Evolutionary conservation across 2,888 invertebrate species (phyloP), one percentile per base, ranked within the genome.

Genomic region (Drosophila lutescens): DNA sequence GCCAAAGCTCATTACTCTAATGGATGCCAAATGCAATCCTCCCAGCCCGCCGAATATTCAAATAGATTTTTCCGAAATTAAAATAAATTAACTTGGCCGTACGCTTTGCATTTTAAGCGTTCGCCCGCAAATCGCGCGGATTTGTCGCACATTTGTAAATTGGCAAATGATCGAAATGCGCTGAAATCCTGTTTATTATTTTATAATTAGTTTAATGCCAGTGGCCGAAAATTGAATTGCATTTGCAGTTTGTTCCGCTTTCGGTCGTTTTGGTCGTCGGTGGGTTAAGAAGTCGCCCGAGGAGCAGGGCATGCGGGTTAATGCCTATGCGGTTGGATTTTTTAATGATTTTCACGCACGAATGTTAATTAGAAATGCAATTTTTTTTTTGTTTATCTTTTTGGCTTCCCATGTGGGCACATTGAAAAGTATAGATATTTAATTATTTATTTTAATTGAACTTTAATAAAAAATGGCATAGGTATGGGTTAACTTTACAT

Each of bases 1-100:
- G 51, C 71, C 71, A 83, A 85, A 86, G 86, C 88, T 85, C 86
- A 85, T 85, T 85, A 86, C 72, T 69, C 78, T 85, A 85, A 85
- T 85, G 85, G 85, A 84, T 56, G 34, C 23, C 50, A 41, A 30
- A 57, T 67, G 67, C 67, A 66, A 55, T 54, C 38, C 41, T 5
- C 26, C 32, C 43, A 12, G 30, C 12, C 59, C 54, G 62, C 41
- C 38, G 17, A 55, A 67, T 84, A 86, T 86, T 88, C 62, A 84
- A 80, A 84, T 86, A 86, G 78, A 86, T 80, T 79, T 78, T 63
- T 55, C 46, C 47, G 43, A 78, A 83, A 86, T 81, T 88, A 69
- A 86, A 80, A 84, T 88, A 88, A 83, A 85, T 86, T 83, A 77
- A 88, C 79, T 85, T 80, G 62, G 73, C 68, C 76, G 68, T 44